Evolutionary conservation across 2,113 vertebrate genomes (phyloP), one percentile per base, ranked within the genome.

Genomic region (Euleptes europaea): DNA sequence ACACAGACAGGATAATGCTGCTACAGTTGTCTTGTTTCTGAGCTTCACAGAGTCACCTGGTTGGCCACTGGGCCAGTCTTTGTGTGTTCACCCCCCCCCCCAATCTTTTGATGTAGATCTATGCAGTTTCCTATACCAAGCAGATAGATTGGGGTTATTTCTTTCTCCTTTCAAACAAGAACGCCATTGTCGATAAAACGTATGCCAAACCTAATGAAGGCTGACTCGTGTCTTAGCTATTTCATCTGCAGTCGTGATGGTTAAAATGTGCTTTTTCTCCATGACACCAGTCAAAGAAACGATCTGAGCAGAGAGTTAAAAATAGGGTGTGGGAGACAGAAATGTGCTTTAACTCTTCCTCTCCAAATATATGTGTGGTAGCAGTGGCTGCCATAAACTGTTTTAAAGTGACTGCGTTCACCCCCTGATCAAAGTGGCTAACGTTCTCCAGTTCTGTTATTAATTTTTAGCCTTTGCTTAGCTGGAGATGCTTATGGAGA

Each of bases 401-500:
- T 78, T 84, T 47, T 10, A 73, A 66, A 74, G 67, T 17, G 21
- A 12, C 1, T 3, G 17, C 42, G 1, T 44, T 72, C 49, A 40
- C 63, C 13, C 1, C 47, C 13, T 54, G 54, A 51, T 23, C 84
- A 78, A 85, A 84, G 38, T 76, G 10, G 1, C 0, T 17, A 1
- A 1, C 2, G 3, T 0, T 78, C 88, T 84, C 51, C 35, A 5
- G 5, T 1, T 44, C 70, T 2, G 33, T 26, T 69, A 60, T n/a
- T 69, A 79, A 72, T 10, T 66, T 74, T 89, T 89, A 69, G 23
- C 13, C 1, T 0, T 31, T 67, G 1, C 35, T 87, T 78, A 35
- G 9, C 51, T 57, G 69, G 57, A 57, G 28, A 44, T 66, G 49
- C 3, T 88, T 91, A 86, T 65, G 31, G 3, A 65, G 86, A 80